phyloP scores from a whole-genome alignment of 2,888 invertebrate genomes.

The Limnephilus rhombicus region DNA sequence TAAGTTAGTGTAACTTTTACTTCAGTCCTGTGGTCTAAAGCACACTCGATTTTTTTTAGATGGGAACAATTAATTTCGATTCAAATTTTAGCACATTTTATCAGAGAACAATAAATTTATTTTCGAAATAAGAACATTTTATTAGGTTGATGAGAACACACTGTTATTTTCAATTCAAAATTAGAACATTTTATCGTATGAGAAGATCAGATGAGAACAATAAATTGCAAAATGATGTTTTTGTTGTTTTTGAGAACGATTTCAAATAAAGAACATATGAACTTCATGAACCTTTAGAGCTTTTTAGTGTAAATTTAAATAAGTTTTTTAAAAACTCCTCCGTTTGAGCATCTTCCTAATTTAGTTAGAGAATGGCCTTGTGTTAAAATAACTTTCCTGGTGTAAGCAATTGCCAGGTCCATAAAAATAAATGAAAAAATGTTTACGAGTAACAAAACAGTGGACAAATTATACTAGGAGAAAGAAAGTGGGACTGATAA shows the following conservation, averaged over 20 bases:
- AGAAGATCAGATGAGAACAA: not conserved
- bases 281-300: not conserved
- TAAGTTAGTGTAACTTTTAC: no score
- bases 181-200: not conserved
- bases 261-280: not conserved
- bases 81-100: not conserved
- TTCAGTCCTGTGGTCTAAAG: no score
- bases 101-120: no score
- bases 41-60: no score
- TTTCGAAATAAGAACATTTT: no score
- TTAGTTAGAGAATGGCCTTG: not conserved
- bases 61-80: not conserved
- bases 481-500: conserved; percentile 22
- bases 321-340: not conserved
- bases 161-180: not conserved
- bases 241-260: no score
- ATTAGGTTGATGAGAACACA: no score
- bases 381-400: not conserved
- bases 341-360: not conserved
- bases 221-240: not conserved
- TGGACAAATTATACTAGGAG: not conserved
- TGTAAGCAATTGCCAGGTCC: conserved; percentile 25
- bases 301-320: not conserved
- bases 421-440: conserved; percentile 35
- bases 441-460: conserved; percentile 23